Evolutionary conservation across 2,113 vertebrate genomes (phyloP).

Genomic region (Ibidorhyncha struthersii): DNA sequence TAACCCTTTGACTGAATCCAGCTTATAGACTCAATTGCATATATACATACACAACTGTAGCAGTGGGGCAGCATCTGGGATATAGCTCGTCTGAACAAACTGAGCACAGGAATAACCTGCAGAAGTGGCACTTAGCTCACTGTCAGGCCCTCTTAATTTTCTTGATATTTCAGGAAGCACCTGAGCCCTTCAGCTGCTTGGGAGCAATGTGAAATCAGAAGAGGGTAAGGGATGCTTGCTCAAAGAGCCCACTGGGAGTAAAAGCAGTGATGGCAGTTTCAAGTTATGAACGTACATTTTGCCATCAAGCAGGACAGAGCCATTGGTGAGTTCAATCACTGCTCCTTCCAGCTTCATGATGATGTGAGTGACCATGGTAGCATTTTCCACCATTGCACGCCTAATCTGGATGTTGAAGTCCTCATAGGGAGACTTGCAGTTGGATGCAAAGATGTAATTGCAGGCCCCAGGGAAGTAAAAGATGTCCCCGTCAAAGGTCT

Average conservation of each 20-base stretch:
- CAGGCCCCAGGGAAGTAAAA: conserved; percentile 86
- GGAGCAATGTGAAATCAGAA: background rate
- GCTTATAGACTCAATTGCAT: background rate
- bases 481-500: conserved; percentile 87
- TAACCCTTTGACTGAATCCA: background rate
- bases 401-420: conserved; percentile 89
- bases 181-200: background rate
- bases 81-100: background rate
- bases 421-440: conserved; percentile 78
- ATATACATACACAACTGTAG: background rate
- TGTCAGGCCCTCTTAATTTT: background rate
- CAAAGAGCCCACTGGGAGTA: background rate
- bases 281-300: conserved; percentile 71
- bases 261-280: background rate
- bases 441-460: conserved; percentile 82
- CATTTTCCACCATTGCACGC: conserved; percentile 26
- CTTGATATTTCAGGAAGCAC: background rate
- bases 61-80: background rate
- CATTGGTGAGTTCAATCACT: conserved; percentile 73
- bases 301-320: conserved; percentile 65
- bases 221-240: background rate
- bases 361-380: conserved; percentile 64
- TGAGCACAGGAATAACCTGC: background rate
- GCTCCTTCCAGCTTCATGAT: conserved; percentile 81
- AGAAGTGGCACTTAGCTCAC: background rate